A percentile compares a stretch with the other conserved stretches of the same genome.
These are phyloP conservation scores for Diploscapter pachys DNA, from an alignment of 1,140 invertebrate genomes.

Conservation along the genomic window DNA sequence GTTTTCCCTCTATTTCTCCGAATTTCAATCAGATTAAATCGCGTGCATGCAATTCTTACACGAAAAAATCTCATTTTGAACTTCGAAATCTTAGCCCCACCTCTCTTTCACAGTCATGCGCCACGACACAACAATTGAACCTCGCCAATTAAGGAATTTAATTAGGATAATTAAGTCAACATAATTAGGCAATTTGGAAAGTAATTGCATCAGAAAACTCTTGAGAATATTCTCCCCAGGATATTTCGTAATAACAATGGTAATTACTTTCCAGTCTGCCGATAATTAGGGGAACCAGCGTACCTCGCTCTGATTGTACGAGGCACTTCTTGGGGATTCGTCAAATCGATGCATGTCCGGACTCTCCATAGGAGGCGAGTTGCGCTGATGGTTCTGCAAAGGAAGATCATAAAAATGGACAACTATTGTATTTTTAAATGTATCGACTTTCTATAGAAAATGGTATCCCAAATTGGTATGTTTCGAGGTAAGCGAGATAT, in stretches of 20 bases:
- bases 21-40: slow-evolving; percentile 8
- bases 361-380: slow-evolving; percentile 10
- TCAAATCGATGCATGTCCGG: slow-evolving; percentile 9
- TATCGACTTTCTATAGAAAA: too few species aligned
- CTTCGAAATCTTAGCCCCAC: not conserved
- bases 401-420: too few species aligned
- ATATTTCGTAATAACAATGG: not conserved
- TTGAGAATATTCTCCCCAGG: not conserved
- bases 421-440: too few species aligned
- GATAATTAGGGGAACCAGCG: slow-evolving; percentile 2
- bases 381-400: slow-evolving; percentile 18
- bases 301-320: slow-evolving; percentile 4
- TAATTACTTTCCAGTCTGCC: not conserved
- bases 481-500: too few species aligned
- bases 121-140: not conserved
- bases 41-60: slow-evolving; percentile 2
- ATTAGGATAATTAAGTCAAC: not conserved
- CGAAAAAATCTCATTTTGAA: not conserved
- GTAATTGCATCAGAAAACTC: too few species aligned
- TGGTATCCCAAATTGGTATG: too few species aligned
- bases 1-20: slow-evolving; percentile 6
- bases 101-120: not conserved
- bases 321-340: slow-evolving; percentile 9
- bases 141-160: not conserved
- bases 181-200: too few species aligned